Base-by-base conservation (phyloP, 30 jellyfish, hydroid and myxozoan genomes). In the Hydractinia echinata region DNA sequence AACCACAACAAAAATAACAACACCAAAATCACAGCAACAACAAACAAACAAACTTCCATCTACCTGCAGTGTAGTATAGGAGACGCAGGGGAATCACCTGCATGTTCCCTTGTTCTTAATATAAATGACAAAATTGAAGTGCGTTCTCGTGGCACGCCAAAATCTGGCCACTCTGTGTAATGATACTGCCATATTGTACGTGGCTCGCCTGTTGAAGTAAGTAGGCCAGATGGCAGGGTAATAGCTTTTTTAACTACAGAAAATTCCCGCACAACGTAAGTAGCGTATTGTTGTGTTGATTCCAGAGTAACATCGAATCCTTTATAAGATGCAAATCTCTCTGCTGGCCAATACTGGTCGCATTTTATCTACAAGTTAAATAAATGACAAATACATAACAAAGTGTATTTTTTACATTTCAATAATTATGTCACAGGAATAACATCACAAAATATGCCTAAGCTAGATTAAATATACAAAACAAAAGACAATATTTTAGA, bases 81-180 rank as follows among this genome's bases (percentile, higher is more conserved):
- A 8, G 97, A 96, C 13, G 86, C 76, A 10, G 78, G 80, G 21
- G 53, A 69, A 62, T 85, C 91, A 44, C 79, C 94, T 86, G 71
- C 78, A 69, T 91, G 89, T 67, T 87, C 84, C 51, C 97, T 77
- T 18, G 85, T 88, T 74, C 76, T 66, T 10, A 77, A 83, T 73
- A 85, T 84, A 68, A 83, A 91, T 16, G 97, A 77, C 3, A 91
- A 76, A 83, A 91, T 81, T 15, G 94, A 55, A 13, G 87, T 50
- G 13, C 94, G 58, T 64, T 89, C 95, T 70, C 74, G 73, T 2
- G 97, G 97, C 44, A 86, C 95, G 7, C 95, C 97, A 74, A 85
- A 85, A 82, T 91, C 97, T 7, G 97, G 97, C 97, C 97, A 91
- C 30, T 91, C 97, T 10, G 90, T 83, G 79, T 58, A 91, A 67